Evolutionary conservation across 1,140 invertebrate genomes (phyloP), one percentile per base, ranked within the genome.

Genomic region (Latrodectus geometricus): DNA sequence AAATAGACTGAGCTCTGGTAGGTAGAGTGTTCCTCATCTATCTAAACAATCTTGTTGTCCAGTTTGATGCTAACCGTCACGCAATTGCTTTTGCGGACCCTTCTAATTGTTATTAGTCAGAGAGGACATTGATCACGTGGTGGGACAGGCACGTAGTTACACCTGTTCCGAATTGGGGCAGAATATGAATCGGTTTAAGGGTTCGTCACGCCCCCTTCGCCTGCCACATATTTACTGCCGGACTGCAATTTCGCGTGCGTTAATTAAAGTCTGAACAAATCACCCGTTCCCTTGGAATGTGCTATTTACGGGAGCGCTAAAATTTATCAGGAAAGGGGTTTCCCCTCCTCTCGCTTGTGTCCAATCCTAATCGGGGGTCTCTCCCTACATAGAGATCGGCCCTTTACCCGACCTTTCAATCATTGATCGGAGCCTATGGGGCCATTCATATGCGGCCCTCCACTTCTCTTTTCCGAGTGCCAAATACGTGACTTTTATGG

Each of bases 231-330:
- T 21, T 82, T 82, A 66, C 17, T 61, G 69, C 78, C 48, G 78
- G 66, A 35, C 78, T 52, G 70, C 49, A 82, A 82, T 82, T 82
- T 65, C 80, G 12, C 69, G 70, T 23, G 80, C 80, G 80, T 82
- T 82, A 82, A 82, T 82, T 82, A 82, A 82, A 82, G 80, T 82
- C 69, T 82, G 80, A 82, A 82, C 80, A 82, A 82, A 82, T 82
- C 80, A 82, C 80, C 80, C 52, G 35, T 49, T 78, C 21, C 73
- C 70, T 20, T 73, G 80, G 80, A 82, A 82, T 82, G 80, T 49
- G 61, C 68, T 70, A 52, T 82, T 82, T 70, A 68, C 66, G 20
- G 52, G 80, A 65, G 70, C 52, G 80, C 80, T 82, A 73, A 82
- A 82, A 82, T 81, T 61, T 81, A 81, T 81, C 68, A 70, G 78